Percentiles rank a stretch among this genome's conserved stretches.
These are phyloP conservation scores for Denticeps clupeoides DNA, from an alignment of 2,797 vertebrate genomes.

Conservation along the genomic window DNA sequence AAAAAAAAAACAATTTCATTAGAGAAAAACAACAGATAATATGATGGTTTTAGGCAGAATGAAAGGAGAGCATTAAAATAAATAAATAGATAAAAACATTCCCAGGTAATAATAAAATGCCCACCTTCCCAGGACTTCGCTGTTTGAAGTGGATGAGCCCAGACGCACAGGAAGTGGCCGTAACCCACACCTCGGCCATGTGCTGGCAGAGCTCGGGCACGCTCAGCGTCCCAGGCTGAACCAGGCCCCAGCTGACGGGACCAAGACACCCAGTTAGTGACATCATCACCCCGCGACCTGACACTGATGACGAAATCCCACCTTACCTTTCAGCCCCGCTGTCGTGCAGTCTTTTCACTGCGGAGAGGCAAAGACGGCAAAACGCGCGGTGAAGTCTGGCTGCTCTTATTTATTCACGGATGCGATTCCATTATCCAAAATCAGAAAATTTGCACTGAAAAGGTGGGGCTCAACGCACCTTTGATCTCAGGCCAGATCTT, in stretches of 20 bases:
- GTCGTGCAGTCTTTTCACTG: constrained; percentile 72
- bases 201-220: constrained; percentile 90
- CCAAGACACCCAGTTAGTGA: not conserved
- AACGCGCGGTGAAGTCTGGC: not conserved
- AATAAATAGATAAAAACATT: too few species aligned
- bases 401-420: not conserved
- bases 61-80: too few species aligned
- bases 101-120: constrained; percentile 9
- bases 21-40: not conserved
- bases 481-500: constrained; percentile 85
- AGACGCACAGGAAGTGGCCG: constrained; percentile 54
- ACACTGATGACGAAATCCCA: not conserved
- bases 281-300: not conserved
- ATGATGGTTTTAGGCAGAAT: not conserved
- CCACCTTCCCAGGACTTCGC: constrained; percentile 86
- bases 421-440: not conserved
- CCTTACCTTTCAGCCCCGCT: constrained; percentile 86
- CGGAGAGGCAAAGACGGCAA: constrained; percentile 41
- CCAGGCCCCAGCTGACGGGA: constrained; percentile 78
- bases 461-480: constrained; percentile 50
- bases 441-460: not conserved
- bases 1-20: not conserved
- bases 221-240: constrained; percentile 86
- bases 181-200: constrained; percentile 84
- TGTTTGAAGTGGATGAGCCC: constrained; percentile 74